Evolutionary conservation across 1,140 invertebrate species (phyloP).

Genomic region (Caenorhabditis remanei): DNA sequence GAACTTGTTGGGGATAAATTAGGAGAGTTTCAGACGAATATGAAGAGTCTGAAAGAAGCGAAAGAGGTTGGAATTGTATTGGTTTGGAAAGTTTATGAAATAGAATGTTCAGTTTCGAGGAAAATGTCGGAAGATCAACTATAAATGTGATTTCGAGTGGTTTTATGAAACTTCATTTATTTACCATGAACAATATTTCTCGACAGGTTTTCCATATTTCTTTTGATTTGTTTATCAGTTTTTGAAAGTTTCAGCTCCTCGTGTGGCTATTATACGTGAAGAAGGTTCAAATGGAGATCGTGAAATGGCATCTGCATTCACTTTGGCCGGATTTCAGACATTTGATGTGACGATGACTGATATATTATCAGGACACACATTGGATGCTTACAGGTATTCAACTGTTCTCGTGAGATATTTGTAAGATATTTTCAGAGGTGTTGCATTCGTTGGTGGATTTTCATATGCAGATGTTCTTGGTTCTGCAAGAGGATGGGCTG

Average conservation of each 20-base stretch:
- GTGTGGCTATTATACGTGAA: slow-evolving; percentile 91
- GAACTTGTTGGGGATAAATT: slow-evolving; percentile 94
- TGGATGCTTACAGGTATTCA: slow-evolving; percentile 7
- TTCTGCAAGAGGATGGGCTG: slow-evolving; percentile 97
- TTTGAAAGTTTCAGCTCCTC: slow-evolving; percentile 78
- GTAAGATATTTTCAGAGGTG: slow-evolving; percentile 87
- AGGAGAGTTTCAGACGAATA: slow-evolving; percentile 86
- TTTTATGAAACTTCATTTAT: slow-evolving; percentile 78
- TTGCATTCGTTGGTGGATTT: slow-evolving; percentile 96
- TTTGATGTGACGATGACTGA: slow-evolving; percentile 94
- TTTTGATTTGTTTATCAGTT: slow-evolving; percentile 15
- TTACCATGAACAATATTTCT: slow-evolving; percentile 50
- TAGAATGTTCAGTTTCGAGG: background rate
- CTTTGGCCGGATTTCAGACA: slow-evolving; percentile 88
- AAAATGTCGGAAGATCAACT: slow-evolving; percentile 71
- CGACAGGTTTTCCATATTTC: slow-evolving; percentile 33
- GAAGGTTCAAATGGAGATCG: slow-evolving; percentile 97
- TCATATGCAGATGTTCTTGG: slow-evolving; percentile 97
- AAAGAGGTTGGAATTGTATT: slow-evolving; percentile 41
- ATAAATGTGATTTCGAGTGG: slow-evolving; percentile 83
- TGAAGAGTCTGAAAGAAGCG: slow-evolving; percentile 83
- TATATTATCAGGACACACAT: slow-evolving; percentile 81
- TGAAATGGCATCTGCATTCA: slow-evolving; percentile 95
- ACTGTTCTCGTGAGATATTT: background rate
- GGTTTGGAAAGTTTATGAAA: background rate